A percentile compares a stretch with the other conserved stretches of the same genome.
These are phyloP conservation scores for Talpa occidentalis DNA, from an alignment of 2,113 vertebrate species.

Conservation along the genomic window DNA sequence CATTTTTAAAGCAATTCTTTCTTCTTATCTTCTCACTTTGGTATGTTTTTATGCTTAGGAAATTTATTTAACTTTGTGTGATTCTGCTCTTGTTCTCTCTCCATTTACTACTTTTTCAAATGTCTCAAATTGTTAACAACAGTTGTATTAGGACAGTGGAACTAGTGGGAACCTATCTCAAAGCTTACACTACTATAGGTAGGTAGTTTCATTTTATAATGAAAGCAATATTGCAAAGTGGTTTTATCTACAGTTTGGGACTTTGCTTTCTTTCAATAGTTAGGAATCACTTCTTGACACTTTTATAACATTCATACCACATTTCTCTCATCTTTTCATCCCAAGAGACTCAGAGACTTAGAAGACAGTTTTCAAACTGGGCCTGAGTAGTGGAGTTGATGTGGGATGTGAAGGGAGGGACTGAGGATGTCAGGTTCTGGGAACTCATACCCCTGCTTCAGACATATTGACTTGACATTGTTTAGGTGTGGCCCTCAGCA, in stretches of 20 bases:
- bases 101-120: background rate
- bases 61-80: background rate
- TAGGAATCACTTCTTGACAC: background rate
- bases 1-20: background rate
- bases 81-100: background rate
- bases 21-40: background rate
- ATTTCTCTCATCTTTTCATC: background rate
- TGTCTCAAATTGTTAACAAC: background rate
- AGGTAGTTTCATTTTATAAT: conserved; percentile 7
- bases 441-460: background rate
- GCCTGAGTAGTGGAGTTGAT: too few relatives aligned
- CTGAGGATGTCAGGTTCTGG: background rate
- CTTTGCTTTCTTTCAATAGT: background rate
- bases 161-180: background rate
- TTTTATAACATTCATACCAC: background rate
- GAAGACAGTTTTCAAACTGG: background rate
- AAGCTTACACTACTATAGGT: background rate
- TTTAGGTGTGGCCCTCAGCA: too few relatives aligned
- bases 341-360: background rate
- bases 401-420: too few relatives aligned
- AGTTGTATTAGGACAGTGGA: background rate
- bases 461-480: background rate
- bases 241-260: background rate
- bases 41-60: background rate
- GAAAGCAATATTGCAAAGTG: background rate